Base-by-base conservation (phyloP, 2,888 invertebrate genomes). In the Stenchaetothrips biformis region DNA sequence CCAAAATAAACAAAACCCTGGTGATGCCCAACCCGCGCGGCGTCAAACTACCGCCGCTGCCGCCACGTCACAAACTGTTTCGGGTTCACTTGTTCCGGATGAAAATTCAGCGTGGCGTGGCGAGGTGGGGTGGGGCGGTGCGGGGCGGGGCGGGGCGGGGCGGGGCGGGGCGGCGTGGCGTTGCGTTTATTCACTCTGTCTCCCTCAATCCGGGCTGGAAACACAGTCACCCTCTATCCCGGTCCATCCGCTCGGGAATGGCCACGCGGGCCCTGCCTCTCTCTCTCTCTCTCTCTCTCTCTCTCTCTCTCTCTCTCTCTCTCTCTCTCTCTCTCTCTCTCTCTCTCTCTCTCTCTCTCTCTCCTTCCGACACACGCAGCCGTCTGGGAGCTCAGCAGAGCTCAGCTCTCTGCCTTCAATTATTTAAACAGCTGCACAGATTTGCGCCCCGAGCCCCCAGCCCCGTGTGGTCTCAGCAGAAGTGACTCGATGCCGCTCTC, bases 361-460 rank as follows among this genome's bases (percentile, higher is more conserved):
- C 53, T 16, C 13, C 18, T 0, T 21, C 67, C 25, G 67, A 74
- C 67, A 25, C 67, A 25, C 67, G 67, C 67, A 25, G 9, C 67
- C 25, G 67, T 74, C 67, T 74, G 67, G 25, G 67, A 74, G 67
- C 67, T 74, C 67, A 74, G 67, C 67, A 21, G 21, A 25, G 67
- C 67, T 74, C 67, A 74, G 67, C 67, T 7, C 67, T 21, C 67
- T 74, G 67, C 25, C 67, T 74, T 74, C 67, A 74, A 74, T 74
- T 74, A 74, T 74, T 74, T 74, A 74, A 74, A 74, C 67, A 74
- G 67, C 67, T 74, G 67, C 67, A 74, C 67, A 74, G 67, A 74
- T 74, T 74, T 74, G 67, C 67, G 67, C 67, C 67, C 67, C 67
- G 37, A 4, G 18, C 37, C 37, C 67, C 21, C 67, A 25, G 16